A percentile compares a stretch with the other conserved stretches of the same genome.
Evolutionary conservation across 2,113 vertebrate genomes (phyloP).

Genomic region (Gadus macrocephalus): DNA sequence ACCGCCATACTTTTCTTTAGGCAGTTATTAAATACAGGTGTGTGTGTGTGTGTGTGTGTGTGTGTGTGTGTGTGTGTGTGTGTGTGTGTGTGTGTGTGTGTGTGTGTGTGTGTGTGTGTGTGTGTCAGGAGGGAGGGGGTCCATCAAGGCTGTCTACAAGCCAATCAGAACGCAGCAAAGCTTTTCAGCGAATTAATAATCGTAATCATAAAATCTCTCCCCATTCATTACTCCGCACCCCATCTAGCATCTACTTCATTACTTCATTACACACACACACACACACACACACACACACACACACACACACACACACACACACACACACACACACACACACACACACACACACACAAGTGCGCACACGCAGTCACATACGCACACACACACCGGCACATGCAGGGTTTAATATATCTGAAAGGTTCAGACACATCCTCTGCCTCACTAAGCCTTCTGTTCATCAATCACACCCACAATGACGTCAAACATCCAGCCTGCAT

Average conservation of each 20-base stretch:
- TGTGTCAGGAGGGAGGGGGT: slow-evolving; percentile 21
- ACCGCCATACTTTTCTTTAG: slow-evolving; percentile 49
- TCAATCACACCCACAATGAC: slow-evolving; percentile 41
- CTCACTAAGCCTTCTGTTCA: slow-evolving; percentile 45
- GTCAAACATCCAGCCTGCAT: not conserved
- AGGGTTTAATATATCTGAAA: slow-evolving; percentile 30
- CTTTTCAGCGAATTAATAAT: slow-evolving; percentile 57
- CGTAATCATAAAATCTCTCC: not conserved
- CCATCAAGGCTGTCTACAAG: slow-evolving; percentile 20
- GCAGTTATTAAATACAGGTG: slow-evolving; percentile 31
- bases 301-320: not conserved
- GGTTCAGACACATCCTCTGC: slow-evolving; percentile 52
- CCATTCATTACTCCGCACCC: slow-evolving; percentile 48
- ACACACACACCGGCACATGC: not conserved
- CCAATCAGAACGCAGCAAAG: slow-evolving; percentile 25
- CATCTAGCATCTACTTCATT: slow-evolving; percentile 50
- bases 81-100: slow-evolving; percentile 14
- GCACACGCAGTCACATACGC: not conserved
- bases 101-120: slow-evolving; percentile 12
- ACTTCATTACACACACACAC: slow-evolving; percentile 1
- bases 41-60: too few relatives aligned
- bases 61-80: not conserved
- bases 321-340: not conserved
- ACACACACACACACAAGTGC: slow-evolving; percentile 16
- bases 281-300: slow-evolving; percentile 22